Base-by-base conservation (phyloP, 2,888 invertebrate genomes). In the Trichopoda pennipes region DNA sequence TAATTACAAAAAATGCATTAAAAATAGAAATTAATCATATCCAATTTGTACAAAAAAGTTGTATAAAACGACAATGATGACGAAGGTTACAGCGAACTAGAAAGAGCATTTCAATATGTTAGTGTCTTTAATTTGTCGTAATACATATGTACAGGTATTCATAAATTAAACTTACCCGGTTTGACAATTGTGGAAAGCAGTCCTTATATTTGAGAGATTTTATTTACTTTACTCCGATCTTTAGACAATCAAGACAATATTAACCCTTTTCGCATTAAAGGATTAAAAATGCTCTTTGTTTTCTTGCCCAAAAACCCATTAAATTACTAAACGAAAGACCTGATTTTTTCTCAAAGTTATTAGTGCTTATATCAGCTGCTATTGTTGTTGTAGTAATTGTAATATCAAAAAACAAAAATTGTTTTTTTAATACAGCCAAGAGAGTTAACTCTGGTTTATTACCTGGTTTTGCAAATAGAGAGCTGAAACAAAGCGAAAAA, bases 251-350 rank as follows among this genome's bases (percentile, higher is more conserved):
- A 49, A 17, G 8, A 17, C 47, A n/a, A 44, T 17, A 14, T 19
- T 19, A 49, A 17, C 47, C 32, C 23, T 9, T 53, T 68, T 60
- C 44, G 0, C 72, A 60, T n/a, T 66, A 60, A 23, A 66, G 32
- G 73, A 60, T 68, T 80, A 73, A 79, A 35, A 4, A 28, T 4
- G 53, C 32, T 51, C 17, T 35, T 14, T 32, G 53, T 73, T 77
- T 23, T 69, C 53, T 64, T 60, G 16, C 42, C 53, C 51, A 44
- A 64, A 69, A 64, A 53, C 56, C 77, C 32, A 69, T 64, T 74
- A 47, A 81, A 78, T 78, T 69, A 73, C 38, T 74, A 69, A 81
- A 55, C 72, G 77, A 77, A 61, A 81, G 58, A 58, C 77, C 73
- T 53, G 69, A 69, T 78, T 73, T 69, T 28, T 68, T 56, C 64